Conservation (phyloP, 23 tunicate species). For the Trididemnum miniatum region DNA sequence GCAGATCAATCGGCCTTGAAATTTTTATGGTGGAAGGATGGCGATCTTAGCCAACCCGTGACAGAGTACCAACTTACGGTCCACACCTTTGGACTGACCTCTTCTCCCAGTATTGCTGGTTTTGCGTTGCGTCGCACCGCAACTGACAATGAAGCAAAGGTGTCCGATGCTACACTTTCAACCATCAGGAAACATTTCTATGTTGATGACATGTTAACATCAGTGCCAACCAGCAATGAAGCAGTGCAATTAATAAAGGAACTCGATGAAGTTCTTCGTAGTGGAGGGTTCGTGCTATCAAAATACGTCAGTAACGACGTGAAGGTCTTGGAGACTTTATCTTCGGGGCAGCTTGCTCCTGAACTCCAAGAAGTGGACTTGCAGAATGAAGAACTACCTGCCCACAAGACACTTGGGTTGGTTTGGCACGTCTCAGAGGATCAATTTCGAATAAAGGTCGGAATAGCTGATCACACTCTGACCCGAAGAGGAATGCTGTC, state of each 20-base stretch:
- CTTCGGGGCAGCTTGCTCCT: background rate
- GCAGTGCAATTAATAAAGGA: conserved; percentile 1
- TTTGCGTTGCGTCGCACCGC: conserved; percentile 26
- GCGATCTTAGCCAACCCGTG: background rate
- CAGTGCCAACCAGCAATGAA: background rate
- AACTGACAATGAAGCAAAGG: background rate
- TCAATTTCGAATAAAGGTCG: conserved; percentile 2
- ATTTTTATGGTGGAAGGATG: conserved; percentile 50
- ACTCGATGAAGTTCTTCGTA: background rate
- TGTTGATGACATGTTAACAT: conserved; percentile 20
- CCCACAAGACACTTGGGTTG: conserved; percentile 7
- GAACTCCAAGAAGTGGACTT: background rate
- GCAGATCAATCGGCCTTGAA: conserved; percentile 12
- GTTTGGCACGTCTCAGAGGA: conserved; percentile 13
- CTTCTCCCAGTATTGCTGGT: conserved; percentile 40
- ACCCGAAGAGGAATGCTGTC: conserved; percentile 35
- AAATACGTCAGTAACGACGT: conserved; percentile 5
- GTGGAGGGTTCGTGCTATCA: conserved; percentile 9
- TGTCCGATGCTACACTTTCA: background rate
- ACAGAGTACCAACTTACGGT: conserved; percentile 34
- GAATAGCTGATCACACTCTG: background rate
- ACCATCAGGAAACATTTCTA: background rate
- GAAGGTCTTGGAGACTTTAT: background rate
- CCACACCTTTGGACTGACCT: conserved; percentile 27
- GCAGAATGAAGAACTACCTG: background rate